Conservation (phyloP, 2,797 vertebrate genomes). For the Scomberomorus guttatus region DNA sequence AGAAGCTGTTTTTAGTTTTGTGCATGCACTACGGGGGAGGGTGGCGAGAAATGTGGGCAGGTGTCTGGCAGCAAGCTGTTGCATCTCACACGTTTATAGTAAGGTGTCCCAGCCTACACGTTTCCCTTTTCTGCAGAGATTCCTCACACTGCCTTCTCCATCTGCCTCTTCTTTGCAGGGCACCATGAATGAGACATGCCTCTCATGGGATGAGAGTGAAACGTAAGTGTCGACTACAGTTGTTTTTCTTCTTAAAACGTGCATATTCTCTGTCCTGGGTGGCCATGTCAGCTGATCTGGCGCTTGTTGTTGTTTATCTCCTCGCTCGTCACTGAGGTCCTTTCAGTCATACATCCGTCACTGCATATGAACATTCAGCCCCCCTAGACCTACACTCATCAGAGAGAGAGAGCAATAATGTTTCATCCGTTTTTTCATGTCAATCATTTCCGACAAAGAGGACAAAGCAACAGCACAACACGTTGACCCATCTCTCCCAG, state of each 20-base stretch:
- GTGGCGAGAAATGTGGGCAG: constrained; percentile 54
- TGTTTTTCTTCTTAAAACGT: constrained; percentile 23
- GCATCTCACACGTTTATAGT: constrained; percentile 70
- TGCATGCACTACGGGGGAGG: constrained; percentile 22
- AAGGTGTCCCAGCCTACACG: constrained; percentile 46
- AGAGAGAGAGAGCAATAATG: constrained; percentile 20
- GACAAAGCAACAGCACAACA: constrained; percentile 40
- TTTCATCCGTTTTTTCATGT: constrained; percentile 47
- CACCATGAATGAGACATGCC: constrained; percentile 97
- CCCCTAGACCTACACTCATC: constrained; percentile 18
- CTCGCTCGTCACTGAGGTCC: neutral
- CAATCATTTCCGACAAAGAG: constrained; percentile 40
- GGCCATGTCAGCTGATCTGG: constrained; percentile 31
- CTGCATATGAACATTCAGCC: constrained; percentile 29
- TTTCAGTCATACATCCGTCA: constrained; percentile 49
- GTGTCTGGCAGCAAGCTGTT: constrained; percentile 68
- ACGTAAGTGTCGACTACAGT: constrained; percentile 88
- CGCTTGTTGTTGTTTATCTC: constrained; percentile 29
- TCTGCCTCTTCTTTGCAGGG: constrained; percentile 85
- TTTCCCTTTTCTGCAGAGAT: constrained; percentile 52
- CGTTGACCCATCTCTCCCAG: constrained; percentile 34
- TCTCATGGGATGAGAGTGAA: constrained; percentile 95
- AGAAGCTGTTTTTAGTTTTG: constrained; percentile 60
- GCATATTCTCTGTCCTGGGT: neutral
- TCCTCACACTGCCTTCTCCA: constrained; percentile 62